phyloP scores from a whole-genome alignment of 2,797 vertebrate genomes.

The Thunnus albacares region DNA sequence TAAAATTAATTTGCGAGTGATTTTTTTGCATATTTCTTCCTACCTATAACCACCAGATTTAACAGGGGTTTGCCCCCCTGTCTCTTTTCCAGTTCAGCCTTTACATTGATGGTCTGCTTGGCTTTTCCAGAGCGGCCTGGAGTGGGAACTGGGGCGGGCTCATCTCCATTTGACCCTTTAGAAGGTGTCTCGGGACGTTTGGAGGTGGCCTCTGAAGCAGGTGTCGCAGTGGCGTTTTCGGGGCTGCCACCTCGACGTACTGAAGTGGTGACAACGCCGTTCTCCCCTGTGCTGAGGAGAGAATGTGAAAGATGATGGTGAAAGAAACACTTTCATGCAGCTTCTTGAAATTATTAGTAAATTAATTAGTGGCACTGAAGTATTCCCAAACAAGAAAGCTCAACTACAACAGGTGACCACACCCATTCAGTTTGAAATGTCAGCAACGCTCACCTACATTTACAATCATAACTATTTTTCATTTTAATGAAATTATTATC shows the following conservation, averaged over 20 bases:
- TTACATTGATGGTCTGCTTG: constrained; percentile 92
- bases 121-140: constrained; percentile 89
- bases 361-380: neutral
- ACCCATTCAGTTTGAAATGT: neutral
- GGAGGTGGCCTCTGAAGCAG: constrained; percentile 70
- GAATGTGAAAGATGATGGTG: neutral
- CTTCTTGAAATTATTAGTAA: neutral
- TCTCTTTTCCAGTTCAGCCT: constrained; percentile 94
- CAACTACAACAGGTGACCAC: neutral
- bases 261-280: constrained; percentile 75
- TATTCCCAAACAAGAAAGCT: neutral
- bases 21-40: constrained; percentile 19
- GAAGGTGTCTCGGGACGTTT: constrained; percentile 81
- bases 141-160: constrained; percentile 77
- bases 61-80: constrained; percentile 96
- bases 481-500: neutral
- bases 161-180: constrained; percentile 82
- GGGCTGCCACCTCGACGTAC: constrained; percentile 83
- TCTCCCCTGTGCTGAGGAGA: constrained; percentile 87
- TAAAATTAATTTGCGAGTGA: neutral
- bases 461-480: neutral
- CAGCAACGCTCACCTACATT: neutral
- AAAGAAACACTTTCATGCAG: neutral
- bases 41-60: constrained; percentile 98
- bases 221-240: constrained; percentile 74